phyloP scores from a whole-genome alignment of 2,888 invertebrate species.

The Camptogramma bilineatum region DNA sequence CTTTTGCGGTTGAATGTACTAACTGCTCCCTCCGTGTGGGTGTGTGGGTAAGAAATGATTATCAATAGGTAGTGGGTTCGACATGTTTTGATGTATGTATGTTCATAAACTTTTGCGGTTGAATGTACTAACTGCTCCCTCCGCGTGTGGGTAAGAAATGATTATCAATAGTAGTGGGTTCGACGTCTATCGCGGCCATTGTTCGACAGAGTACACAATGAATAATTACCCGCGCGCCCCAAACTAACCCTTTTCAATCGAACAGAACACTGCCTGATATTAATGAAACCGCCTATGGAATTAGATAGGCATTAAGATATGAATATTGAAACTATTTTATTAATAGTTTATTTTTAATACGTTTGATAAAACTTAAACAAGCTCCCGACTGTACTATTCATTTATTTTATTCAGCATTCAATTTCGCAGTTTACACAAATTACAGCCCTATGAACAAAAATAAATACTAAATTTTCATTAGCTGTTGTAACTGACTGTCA shows the following conservation, averaged over 20 bases:
- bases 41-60: neutral
- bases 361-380: too few relatives aligned
- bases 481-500: neutral
- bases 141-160: neutral
- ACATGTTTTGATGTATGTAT: neutral
- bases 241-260: neutral
- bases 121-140: neutral
- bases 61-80: neutral
- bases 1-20: neutral
- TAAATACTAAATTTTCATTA: neutral
- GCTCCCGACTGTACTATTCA: too few relatives aligned
- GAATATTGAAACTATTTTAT: neutral
- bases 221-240: neutral
- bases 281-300: constrained; percentile 1
- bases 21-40: neutral
- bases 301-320: neutral
- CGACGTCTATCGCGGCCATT: neutral
- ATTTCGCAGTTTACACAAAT: too few relatives aligned
- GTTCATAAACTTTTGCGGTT: neutral
- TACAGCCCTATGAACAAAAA: too few relatives aligned
- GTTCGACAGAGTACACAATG: constrained; percentile 1
- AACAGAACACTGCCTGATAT: neutral
- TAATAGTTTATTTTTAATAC: too few relatives aligned
- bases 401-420: too few relatives aligned
- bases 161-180: constrained; percentile 1